Evolutionary conservation across 2,113 vertebrate genomes (phyloP), one percentile per base, ranked within the genome.

Genomic region (Etheostoma cragini): DNA sequence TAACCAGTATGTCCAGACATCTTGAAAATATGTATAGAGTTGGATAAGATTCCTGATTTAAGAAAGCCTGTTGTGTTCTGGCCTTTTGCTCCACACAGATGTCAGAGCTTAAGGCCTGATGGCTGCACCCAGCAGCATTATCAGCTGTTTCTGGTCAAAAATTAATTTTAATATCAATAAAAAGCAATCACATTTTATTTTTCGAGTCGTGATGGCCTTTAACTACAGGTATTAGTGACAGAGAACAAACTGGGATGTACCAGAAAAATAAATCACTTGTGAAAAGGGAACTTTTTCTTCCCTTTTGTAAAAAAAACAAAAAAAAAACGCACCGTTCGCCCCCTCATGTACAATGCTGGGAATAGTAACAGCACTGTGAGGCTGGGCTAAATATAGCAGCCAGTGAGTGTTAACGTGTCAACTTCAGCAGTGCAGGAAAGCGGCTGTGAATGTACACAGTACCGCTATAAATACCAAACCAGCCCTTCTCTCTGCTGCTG

Each of bases 311-410:
- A 26, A 26, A 26, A 26, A 26, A 26, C 26, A 26, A 22, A 26
- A 69, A 30, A 54, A 24, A 30, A 83, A 17, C 33, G 63, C 79
- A 81, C 72, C 74, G 46, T 79, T 91, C 89, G 87, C 95, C 94
- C 94, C 92, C 94, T 93, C 93, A 91, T 94, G 93, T 94, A 92
- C 93, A 92, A 92, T 80, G 93, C 94, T 92, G 91, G 93, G 93
- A 96, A 96, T 95, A 95, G 95, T 95, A 95, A 94, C 94, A 95
- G 91, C 92, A 92, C 92, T 91, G 93, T 88, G 81, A 93, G 92
- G 90, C 92, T 89, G 91, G 53, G 88, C 94, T 95, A 95, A 93
- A 95, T 92, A 96, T 96, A 96, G 94, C 93, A 94, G 91, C 93
- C 94, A 94, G 93, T 93, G 93, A 95, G 90, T 93, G 93, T 93